A percentile compares a stretch with the other conserved stretches of the same genome.
Evolutionary conservation across 2,888 invertebrate species (phyloP).

Genomic region (Lysandra bellargus): DNA sequence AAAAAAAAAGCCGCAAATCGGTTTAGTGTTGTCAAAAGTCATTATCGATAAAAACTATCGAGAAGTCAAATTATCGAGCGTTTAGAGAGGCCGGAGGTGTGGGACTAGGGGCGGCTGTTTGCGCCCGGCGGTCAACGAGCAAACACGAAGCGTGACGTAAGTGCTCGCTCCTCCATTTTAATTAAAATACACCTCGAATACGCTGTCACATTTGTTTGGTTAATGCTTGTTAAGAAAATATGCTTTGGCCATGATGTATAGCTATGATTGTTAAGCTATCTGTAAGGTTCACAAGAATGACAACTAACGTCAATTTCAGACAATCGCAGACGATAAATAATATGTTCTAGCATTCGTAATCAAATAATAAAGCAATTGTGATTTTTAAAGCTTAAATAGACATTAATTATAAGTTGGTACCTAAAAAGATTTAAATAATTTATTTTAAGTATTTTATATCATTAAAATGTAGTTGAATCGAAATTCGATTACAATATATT

Average conservation of each 20-base stretch:
- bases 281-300: not conserved
- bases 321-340: no score
- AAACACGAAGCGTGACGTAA: slow-evolving; percentile 49
- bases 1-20: not conserved
- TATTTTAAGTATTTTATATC: no score
- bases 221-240: not conserved
- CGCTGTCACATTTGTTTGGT: slow-evolving; percentile 8
- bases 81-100: slow-evolving; percentile 13
- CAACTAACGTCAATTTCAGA: not conserved
- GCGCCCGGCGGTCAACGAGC: slow-evolving; percentile 38
- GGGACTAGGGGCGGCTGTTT: slow-evolving; percentile 28
- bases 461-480: not conserved
- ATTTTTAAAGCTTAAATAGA: not conserved
- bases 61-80: slow-evolving; percentile 12
- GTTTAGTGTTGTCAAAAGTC: not conserved
- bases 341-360: not conserved
- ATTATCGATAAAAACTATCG: not conserved
- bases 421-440: not conserved
- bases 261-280: not conserved
- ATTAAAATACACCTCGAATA: slow-evolving; percentile 22
- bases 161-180: slow-evolving; percentile 5
- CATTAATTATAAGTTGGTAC: not conserved
- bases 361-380: not conserved
- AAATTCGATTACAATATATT: not conserved
- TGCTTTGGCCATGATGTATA: not conserved